These are phyloP conservation scores for Suricata suricatta DNA, from an alignment of 2,113 vertebrate species.

Conservation along the genomic window DNA sequence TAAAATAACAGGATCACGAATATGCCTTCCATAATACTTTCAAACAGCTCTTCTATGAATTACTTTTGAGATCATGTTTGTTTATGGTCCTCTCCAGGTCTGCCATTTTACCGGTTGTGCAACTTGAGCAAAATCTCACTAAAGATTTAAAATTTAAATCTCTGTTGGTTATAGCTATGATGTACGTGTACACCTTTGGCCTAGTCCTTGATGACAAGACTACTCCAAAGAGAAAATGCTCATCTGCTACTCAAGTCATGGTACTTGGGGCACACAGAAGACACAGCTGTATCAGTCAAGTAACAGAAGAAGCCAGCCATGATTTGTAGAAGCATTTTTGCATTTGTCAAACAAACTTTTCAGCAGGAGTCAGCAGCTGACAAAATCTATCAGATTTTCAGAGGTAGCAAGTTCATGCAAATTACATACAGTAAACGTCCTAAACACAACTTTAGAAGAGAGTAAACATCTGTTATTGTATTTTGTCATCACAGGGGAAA, in stretches of 20 bases:
- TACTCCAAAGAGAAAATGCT: conserved; percentile 9
- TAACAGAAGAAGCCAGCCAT: neutral
- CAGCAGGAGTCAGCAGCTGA: neutral
- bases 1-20: conserved; percentile 2
- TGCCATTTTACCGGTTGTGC: neutral
- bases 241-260: neutral
- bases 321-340: neutral
- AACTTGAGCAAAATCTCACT: conserved; percentile 13
- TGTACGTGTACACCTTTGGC: neutral
- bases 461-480: neutral
- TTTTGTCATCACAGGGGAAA: neutral
- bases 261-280: neutral
- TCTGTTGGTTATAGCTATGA: neutral
- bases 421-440: neutral
- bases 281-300: neutral
- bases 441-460: neutral
- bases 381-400: conserved; percentile 28
- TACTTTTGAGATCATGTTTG: neutral
- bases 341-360: neutral
- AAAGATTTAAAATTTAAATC: conserved; percentile 9
- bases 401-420: conserved; percentile 11
- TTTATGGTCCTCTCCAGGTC: neutral
- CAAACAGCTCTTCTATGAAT: neutral
- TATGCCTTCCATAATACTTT: neutral
- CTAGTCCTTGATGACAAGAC: neutral